phyloP scores from a whole-genome alignment of 2,888 invertebrate genomes.

The Eugnorisma glareosa region DNA sequence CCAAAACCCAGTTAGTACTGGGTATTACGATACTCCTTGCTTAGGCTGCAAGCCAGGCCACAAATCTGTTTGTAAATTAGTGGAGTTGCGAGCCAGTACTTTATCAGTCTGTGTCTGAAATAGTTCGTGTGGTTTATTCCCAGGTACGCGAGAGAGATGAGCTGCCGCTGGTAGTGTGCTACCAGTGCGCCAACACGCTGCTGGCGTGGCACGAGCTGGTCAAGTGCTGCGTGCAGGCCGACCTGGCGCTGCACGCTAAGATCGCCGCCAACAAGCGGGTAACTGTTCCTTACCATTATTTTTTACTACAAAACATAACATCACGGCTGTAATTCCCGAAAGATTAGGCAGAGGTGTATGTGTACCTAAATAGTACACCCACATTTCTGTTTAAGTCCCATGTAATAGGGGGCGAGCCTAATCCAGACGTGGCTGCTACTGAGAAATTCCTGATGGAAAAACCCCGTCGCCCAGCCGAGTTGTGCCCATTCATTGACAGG shows the following conservation, averaged over 20 bases:
- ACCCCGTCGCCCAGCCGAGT: no score
- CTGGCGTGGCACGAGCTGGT: conserved; percentile 92
- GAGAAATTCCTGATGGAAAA: no score
- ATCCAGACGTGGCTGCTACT: no score
- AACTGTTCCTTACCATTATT: background rate
- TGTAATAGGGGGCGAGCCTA: no score
- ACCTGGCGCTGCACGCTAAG: conserved; percentile 79
- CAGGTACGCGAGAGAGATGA: conserved; percentile 89
- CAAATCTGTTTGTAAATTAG: background rate
- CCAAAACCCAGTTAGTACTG: background rate
- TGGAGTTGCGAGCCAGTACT: background rate
- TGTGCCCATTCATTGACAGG: no score
- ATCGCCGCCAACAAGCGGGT: conserved; percentile 44
- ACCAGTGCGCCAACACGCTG: conserved; percentile 92
- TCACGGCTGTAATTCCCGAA: no score
- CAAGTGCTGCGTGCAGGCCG: conserved; percentile 89
- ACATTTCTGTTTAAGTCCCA: no score
- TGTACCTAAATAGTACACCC: no score
- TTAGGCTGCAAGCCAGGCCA: background rate
- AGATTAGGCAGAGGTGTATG: no score
- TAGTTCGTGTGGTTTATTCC: background rate
- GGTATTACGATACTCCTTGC: background rate
- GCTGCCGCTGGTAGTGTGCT: conserved; percentile 91
- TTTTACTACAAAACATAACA: background rate
- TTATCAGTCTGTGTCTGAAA: conserved; percentile 31